Evolutionary conservation across 2,113 vertebrate species (phyloP), one percentile per base, ranked within the genome.

Genomic region (Lasiurus borealis): DNA sequence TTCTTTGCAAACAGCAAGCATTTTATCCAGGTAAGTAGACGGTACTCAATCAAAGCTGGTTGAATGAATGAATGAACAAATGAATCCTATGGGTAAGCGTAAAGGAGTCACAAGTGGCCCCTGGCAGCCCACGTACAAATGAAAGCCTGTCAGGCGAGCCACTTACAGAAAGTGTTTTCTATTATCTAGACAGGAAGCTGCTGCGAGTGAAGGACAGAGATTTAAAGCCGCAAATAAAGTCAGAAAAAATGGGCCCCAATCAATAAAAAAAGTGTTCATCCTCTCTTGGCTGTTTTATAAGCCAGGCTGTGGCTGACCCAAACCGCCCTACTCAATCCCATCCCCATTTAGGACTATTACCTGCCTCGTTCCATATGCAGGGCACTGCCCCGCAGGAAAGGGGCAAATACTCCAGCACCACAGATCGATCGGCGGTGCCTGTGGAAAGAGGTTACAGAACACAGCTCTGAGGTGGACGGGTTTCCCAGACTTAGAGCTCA

Each of bases 371-470:
- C 4, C 96, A 95, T 2, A 34, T 72, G 29, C 29, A 95, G 64
- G 52, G 13, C 34, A 16, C 10, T 97, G 48, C 4, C 36, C 46
- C 91, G 95, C 87, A 21, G 54, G 91, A 92, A 97, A 96, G 68
- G n/a, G 90, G 13, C 40, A 16, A 2, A 0, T 0, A 95, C 75
- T 0, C 91, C 81, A 94, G 12, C 34, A 77, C 68, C 52, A 16
- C 36, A 86, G 80, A 94, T 92, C 31, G 15, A 29, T 48, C 40
- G 34, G 8, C 40, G 81, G n/a, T 14, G 21, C 68, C 34, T 81
- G 72, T 85, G 92, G 54, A 84, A 89, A 97, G 86, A 40, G 82
- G 21, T 87, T 76, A 94, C 91, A 96, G 92, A 96, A 87, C 91
- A 85, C 68, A 94, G 80, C 40, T 85, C 46, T 5, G 16, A 75